Evolutionary conservation across 2,888 invertebrate species (phyloP).

Genomic region (Hecatera dysodea): DNA sequence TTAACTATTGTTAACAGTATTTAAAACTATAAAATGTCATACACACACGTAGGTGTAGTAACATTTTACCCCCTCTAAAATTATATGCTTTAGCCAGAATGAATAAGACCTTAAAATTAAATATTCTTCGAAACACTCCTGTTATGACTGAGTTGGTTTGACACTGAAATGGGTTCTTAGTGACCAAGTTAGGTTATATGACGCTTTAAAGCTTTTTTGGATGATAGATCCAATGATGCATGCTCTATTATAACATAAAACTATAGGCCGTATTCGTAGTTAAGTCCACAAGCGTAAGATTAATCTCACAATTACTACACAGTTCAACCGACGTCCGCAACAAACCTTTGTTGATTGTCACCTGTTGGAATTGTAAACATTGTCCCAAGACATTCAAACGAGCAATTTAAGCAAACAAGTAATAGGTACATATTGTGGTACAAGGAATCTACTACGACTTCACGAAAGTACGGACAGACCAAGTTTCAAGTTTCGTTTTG

Average conservation of each 20-base stretch:
- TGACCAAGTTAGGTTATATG: background rate
- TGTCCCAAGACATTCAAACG: slow-evolving; percentile 80
- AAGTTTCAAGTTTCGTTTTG: slow-evolving; percentile 63
- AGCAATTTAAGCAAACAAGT: slow-evolving; percentile 76
- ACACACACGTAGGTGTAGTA: slow-evolving; percentile 11
- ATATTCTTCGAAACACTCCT: background rate
- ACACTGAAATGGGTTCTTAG: background rate
- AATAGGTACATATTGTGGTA: slow-evolving; percentile 62
- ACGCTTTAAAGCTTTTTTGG: background rate
- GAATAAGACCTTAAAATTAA: background rate
- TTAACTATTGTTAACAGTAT: slow-evolving; percentile 14
- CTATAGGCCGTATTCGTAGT: background rate
- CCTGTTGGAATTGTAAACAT: slow-evolving; percentile 82
- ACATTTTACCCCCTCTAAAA: background rate
- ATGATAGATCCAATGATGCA: no score
- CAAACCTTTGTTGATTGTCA: slow-evolving; percentile 78
- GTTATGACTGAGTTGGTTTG: background rate
- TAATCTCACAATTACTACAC: slow-evolving; percentile 43
- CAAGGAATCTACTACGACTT: slow-evolving; percentile 48
- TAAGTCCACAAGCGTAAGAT: slow-evolving; percentile 1
- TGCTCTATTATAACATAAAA: background rate
- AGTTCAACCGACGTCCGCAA: slow-evolving; percentile 61
- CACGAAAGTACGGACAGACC: slow-evolving; percentile 42
- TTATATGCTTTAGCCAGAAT: background rate
- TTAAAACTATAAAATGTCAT: slow-evolving; percentile 15